Evolutionary conservation across 2,797 vertebrate genomes (phyloP), one percentile per base, ranked within the genome.

Genomic region (Gallinago nigripennis): DNA sequence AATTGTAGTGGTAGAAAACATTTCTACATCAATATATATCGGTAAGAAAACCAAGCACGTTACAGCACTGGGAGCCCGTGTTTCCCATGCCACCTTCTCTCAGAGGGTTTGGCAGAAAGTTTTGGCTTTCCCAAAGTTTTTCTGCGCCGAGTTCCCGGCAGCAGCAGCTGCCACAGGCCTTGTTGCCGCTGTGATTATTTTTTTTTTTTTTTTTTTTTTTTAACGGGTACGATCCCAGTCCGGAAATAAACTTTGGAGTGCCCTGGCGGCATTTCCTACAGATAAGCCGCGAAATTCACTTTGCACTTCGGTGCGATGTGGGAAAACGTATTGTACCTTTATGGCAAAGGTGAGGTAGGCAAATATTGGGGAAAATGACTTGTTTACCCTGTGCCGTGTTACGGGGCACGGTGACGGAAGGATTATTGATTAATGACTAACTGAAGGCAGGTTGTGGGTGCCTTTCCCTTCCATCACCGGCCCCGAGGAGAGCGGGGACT

Each of bases 151-250:
- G 46, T 11, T 73, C 45, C 31, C 25, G 12, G 28, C 43, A 5
- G 23, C 6, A 37, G 75, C 57, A 53, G 54, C 89, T 82, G 86
- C 11, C 5, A 61, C 43, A 70, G 69, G 56, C 78, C 12, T 15
- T 3, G 56, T 77, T 2, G 8, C 56, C 2, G 10, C 87, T 68
- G 57, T 57, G 82, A 80, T 57, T 94, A 39, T 51, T 27, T 57
- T 93, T 69, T 94, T 94, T 57, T 93, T 82, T 92, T 93, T 51
- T 93, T 86, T 94, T 94, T 57, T 94, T 92, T 57, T 93, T 79
- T 94, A 91, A 57, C 6, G 41, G 94, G 70, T 70, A 48, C 2
- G 33, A 80, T 79, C 50, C 78, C 27, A 11, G 41, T 50, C 90
- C 3, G 2, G 88, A 90, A 95, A 87, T 83, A 91, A 91, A 92